Evolutionary conservation across 2,113 vertebrate species (phyloP), one percentile per base, ranked within the genome.

Genomic region (Syngnathus scovelli): DNA sequence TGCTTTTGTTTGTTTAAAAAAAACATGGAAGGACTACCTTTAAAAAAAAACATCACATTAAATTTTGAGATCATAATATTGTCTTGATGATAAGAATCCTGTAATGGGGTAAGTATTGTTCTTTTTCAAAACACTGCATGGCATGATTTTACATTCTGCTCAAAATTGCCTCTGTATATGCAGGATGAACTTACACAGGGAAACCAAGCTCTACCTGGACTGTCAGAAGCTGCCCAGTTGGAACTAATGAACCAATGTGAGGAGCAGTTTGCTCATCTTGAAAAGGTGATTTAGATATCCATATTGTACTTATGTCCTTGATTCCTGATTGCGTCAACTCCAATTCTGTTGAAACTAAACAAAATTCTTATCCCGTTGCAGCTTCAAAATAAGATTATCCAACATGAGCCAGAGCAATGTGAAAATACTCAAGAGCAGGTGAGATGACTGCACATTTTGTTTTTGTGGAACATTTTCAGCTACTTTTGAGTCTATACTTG

Each of bases 351-450:
- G 8, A 15, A 23, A 43, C 5, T 51, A 19, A 18, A 21, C 64
- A 54, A 56, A 10, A 55, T 21, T 21, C 37, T 61, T 44, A 36
- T 6, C 87, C 2, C 86, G 46, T 88, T 85, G 21, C 83, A 92
- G 91, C 75, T 92, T 38, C 91, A 91, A 68, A 87, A 89, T 77
- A 82, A 90, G 58, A 83, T 92, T 0, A 74, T 90, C 27, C 74
- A 89, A 21, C 61, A 71, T 71, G 87, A 89, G 55, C 68, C 81
- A 19, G 82, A 90, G 37, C 74, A 68, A 7, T 64, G 70, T 56
- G 81, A 80, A 27, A 79, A 70, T 62, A 79, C 73, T n/a, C 75
- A 78, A 49, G 85, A 83, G 27, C 86, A 88, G 87, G 91, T 92
- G 38, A 82, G 82, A 58, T 61, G 37, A n/a, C 15, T 16, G 16